phyloP scores from a whole-genome alignment of 2,797 vertebrate genomes.

The Euphonia xanthogaster region DNA sequence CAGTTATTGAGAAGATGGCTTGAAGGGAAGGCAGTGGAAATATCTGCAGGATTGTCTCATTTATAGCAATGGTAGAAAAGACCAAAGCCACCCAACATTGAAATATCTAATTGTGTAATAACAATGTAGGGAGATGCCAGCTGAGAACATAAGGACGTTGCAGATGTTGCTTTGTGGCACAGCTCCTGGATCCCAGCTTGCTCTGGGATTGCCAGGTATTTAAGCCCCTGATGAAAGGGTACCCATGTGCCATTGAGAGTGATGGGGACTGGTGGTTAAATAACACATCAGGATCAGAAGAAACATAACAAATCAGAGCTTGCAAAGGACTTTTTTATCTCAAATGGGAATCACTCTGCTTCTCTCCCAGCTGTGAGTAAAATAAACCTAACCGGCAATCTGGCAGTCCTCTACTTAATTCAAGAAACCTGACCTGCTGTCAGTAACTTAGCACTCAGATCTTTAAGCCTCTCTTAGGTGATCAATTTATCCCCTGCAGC shows the following conservation, averaged over 20 bases:
- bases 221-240: background rate
- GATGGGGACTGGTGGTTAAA: background rate
- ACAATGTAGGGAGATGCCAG: background rate
- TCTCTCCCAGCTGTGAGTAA: background rate
- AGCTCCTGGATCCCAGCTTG: background rate
- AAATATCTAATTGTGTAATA: conserved; percentile 4
- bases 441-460: conserved; percentile 20
- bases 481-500: conserved; percentile 56
- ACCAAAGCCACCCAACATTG: background rate
- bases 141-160: background rate
- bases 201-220: background rate
- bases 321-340: background rate
- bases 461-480: conserved; percentile 43
- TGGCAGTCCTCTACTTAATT: background rate
- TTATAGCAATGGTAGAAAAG: background rate
- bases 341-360: background rate
- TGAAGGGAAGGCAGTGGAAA: background rate
- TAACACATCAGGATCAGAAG: background rate
- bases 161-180: background rate
- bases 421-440: background rate
- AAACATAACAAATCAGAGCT: background rate
- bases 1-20: background rate
- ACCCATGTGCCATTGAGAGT: background rate
- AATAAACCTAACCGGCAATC: background rate
- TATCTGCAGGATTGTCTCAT: background rate